Conservation (phyloP, 2,888 invertebrate species). For the Xestia rhomboidea region DNA sequence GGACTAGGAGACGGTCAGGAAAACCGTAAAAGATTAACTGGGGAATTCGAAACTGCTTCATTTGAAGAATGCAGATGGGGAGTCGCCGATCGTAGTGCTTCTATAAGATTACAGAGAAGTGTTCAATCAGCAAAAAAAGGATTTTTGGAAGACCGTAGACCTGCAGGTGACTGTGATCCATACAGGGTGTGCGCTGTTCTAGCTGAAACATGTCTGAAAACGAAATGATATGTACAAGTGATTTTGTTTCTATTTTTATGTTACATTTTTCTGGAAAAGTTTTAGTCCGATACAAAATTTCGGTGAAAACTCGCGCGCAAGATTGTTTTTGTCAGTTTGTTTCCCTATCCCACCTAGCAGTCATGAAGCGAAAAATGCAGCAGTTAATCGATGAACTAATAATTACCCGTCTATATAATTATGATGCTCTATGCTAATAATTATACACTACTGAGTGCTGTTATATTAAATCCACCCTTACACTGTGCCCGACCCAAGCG, state of each 20-base stretch:
- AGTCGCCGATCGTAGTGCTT: conserved; percentile 97
- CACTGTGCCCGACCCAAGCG: too few species aligned
- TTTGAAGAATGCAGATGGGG: conserved; percentile 97
- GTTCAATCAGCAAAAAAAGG: conserved; percentile 96
- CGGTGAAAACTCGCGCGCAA: neutral
- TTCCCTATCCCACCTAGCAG: neutral
- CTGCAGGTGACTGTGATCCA: conserved; percentile 97
- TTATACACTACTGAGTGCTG: too few species aligned
- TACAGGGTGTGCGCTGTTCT: conserved; percentile 91
- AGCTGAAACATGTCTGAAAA: conserved; percentile 76
- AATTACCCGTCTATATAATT: too few species aligned
- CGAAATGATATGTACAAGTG: neutral
- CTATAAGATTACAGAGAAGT: conserved; percentile 97
- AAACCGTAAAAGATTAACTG: conserved; percentile 98
- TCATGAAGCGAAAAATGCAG: neutral
- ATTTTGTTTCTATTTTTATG: neutral
- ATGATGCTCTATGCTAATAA: too few species aligned
- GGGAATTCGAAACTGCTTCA: conserved; percentile 97
- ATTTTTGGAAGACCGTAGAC: conserved; percentile 98
- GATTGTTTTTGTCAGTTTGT: neutral
- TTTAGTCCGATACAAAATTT: neutral
- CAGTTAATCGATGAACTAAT: neutral
- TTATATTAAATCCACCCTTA: too few species aligned
- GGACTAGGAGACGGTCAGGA: conserved; percentile 97
- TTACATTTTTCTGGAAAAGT: neutral